Conservation (phyloP, 2,888 invertebrate species). For the Polylopha cassiicola region DNA sequence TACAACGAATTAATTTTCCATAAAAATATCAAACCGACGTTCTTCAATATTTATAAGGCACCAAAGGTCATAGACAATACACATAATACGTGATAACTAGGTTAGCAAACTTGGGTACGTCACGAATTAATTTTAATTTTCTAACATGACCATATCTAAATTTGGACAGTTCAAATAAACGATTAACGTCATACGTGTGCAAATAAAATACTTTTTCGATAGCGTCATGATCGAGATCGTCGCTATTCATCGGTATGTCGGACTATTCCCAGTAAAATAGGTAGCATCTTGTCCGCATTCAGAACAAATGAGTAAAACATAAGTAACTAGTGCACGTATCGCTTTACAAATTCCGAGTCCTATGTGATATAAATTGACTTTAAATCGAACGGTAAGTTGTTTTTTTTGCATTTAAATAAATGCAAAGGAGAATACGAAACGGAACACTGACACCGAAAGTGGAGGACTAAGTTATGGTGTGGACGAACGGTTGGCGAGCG, state of each 20-base stretch:
- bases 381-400: not conserved
- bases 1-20: no score
- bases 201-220: slow-evolving; percentile 21
- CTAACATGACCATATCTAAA: slow-evolving; percentile 5
- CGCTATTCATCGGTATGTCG: slow-evolving; percentile 12
- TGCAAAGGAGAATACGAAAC: slow-evolving; percentile 9
- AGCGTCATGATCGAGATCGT: slow-evolving; percentile 18
- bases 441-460: slow-evolving; percentile 10
- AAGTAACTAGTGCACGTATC: not conserved
- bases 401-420: slow-evolving; percentile 5
- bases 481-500: slow-evolving; percentile 56
- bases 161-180: slow-evolving; percentile 9
- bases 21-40: slow-evolving; percentile 15
- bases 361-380: not conserved
- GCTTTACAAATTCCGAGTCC: slow-evolving; percentile 3
- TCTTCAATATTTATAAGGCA: slow-evolving; percentile 11
- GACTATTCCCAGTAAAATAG: slow-evolving; percentile 6
- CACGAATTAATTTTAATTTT: not conserved
- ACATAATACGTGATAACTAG: no score
- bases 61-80: no score
- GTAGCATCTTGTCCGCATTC: slow-evolving; percentile 16
- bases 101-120: not conserved
- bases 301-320: slow-evolving; percentile 15
- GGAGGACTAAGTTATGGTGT: slow-evolving; percentile 42
- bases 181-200: slow-evolving; percentile 13